A percentile compares a stretch with the other conserved stretches of the same genome.
These are phyloP conservation scores for Planococcus citri DNA, from an alignment of 1,140 invertebrate species.

Conservation along the genomic window DNA sequence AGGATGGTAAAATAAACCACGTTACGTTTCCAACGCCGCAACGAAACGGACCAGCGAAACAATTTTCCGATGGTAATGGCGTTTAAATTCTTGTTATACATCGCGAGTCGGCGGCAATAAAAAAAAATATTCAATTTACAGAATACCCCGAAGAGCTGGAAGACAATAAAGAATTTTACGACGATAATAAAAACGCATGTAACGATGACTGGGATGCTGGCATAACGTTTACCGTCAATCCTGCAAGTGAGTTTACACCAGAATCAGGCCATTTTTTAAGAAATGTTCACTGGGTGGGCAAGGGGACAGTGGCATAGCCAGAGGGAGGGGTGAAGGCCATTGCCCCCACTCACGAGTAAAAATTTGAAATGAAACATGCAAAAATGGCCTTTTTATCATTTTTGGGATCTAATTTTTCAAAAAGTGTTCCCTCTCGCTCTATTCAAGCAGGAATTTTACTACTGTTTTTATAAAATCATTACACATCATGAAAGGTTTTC, in stretches of 20 bases:
- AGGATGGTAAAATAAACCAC: constrained; percentile 71
- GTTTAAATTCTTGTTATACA: background rate
- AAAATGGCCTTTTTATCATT: no score
- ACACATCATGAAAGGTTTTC: no score
- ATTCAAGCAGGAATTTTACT: no score
- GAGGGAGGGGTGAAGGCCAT: no score
- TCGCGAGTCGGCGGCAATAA: background rate
- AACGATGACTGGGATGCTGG: constrained; percentile 61
- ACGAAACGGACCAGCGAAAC: constrained; percentile 70
- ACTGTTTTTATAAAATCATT: no score
- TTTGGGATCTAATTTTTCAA: no score
- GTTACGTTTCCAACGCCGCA: constrained; percentile 75
- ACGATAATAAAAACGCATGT: constrained; percentile 38
- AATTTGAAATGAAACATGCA: no score
- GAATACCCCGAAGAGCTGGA: background rate
- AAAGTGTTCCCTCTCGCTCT: no score
- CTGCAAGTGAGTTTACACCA: constrained; percentile 74
- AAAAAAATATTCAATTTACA: background rate
- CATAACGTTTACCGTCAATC: constrained; percentile 72
- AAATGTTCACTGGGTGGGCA: no score
- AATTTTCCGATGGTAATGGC: constrained; percentile 63
- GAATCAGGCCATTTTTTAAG: no score
- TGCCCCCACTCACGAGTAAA: no score
- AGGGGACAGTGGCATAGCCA: no score
- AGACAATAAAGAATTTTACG: constrained; percentile 24